phyloP scores from a whole-genome alignment of 2,113 vertebrate genomes.

The Balaeniceps rex region DNA sequence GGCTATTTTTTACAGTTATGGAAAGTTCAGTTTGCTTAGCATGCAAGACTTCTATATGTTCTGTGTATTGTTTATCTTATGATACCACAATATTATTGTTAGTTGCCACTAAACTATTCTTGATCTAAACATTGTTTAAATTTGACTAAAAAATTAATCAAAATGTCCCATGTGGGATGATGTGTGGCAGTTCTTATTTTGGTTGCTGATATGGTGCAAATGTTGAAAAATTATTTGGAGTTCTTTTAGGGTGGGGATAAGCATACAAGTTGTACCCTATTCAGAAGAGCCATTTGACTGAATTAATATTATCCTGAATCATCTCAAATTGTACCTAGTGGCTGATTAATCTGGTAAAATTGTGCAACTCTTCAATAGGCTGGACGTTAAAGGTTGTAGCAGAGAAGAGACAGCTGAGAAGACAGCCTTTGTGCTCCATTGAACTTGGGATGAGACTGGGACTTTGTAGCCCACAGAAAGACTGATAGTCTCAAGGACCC shows the following conservation, averaged over 20 bases:
- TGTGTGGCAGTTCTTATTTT: background rate
- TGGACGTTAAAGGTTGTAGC: background rate
- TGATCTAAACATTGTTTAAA: background rate
- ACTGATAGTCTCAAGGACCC: background rate
- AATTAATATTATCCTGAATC: background rate
- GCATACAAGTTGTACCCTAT: background rate
- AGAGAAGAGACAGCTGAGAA: background rate
- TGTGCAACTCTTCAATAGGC: background rate
- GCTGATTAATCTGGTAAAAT: background rate
- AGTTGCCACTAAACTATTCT: background rate
- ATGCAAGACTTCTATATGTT: background rate
- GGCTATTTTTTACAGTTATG: background rate
- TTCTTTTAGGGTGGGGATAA: background rate
- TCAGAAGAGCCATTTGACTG: background rate
- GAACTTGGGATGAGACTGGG: background rate
- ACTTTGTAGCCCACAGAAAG: background rate
- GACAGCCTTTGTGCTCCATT: background rate
- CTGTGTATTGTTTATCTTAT: background rate
- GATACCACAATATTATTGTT: background rate
- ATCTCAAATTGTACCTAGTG: background rate
- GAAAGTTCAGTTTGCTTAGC: background rate
- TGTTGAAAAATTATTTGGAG: background rate
- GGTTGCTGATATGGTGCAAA: background rate
- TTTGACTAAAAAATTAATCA: background rate
- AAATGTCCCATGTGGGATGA: background rate